These are phyloP conservation scores for Odontamblyopus rebecca DNA, from an alignment of 2,797 vertebrate species.

Conservation along the genomic window DNA sequence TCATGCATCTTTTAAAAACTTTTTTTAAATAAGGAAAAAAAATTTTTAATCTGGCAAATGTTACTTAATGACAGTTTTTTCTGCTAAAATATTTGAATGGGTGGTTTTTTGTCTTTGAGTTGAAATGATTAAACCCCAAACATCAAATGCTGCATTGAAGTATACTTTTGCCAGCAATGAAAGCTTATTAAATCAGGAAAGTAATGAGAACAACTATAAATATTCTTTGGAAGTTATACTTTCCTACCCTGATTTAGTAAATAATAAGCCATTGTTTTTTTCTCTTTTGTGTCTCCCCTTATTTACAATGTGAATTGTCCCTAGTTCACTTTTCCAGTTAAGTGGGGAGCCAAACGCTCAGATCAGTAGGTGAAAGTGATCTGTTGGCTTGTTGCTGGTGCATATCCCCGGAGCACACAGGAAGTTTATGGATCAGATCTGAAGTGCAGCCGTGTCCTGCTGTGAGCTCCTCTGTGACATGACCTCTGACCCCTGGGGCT, in stretches of 20 bases:
- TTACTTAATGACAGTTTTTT: not conserved
- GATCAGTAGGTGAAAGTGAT: slow-evolving; percentile 1
- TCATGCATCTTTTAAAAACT: slow-evolving; percentile 24
- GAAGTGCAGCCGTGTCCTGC: slow-evolving; percentile 8
- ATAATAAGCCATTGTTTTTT: not conserved
- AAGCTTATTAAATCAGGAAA: too few species aligned
- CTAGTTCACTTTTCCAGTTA: not conserved
- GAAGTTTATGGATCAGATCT: slow-evolving; percentile 18
- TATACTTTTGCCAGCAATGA: too few species aligned
- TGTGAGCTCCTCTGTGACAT: slow-evolving; percentile 37
- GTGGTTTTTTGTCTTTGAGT: not conserved
- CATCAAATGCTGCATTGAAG: too few species aligned
- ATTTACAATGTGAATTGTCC: not conserved
- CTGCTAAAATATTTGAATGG: not conserved
- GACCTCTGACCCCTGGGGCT: slow-evolving; percentile 43
- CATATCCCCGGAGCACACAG: not conserved
- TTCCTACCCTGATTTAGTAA: not conserved
- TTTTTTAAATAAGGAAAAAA: not conserved
- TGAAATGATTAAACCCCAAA: not conserved
- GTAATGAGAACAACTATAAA: too few species aligned
- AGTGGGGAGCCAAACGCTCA: not conserved
- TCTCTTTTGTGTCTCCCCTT: not conserved
- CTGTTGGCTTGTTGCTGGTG: not conserved
- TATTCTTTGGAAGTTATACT: too few species aligned
- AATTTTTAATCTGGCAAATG: not conserved